phyloP scores from a whole-genome alignment of 2,113 vertebrate genomes.

The Anoura caudifer region DNA sequence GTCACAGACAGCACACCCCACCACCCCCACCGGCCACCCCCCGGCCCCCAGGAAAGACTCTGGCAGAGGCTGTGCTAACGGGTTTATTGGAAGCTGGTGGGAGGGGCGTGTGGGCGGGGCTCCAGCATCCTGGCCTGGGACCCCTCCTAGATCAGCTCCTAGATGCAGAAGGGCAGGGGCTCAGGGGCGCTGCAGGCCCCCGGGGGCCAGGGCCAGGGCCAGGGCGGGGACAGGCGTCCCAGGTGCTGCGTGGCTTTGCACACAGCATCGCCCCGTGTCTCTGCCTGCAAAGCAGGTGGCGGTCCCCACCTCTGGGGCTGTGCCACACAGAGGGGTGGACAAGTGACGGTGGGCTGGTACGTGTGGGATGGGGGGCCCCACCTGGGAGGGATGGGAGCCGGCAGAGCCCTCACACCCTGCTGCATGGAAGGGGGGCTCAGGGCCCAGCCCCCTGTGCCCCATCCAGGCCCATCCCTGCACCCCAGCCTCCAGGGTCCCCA shows the following conservation, averaged over 20 bases:
- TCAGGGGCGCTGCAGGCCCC: neutral
- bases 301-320: neutral
- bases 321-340: too few species aligned
- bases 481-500: neutral
- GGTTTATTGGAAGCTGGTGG: neutral
- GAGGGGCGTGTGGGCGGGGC: rapidly evolving
- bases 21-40: too few species aligned
- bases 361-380: neutral
- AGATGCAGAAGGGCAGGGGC: too few species aligned
- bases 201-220: neutral
- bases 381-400: neutral
- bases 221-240: rapidly evolving
- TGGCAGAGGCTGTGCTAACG: rapidly evolving
- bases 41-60: neutral
- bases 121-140: rapidly evolving
- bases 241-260: neutral
- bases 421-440: neutral
- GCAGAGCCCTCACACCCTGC: neutral
- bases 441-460: neutral
- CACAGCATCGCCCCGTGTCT: neutral
- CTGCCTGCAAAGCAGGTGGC: neutral
- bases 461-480: neutral
- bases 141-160: too few species aligned
- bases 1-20: too few species aligned
- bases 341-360: rapidly evolving